Percentiles rank a stretch among this genome's conserved stretches.
phyloP scores from a whole-genome alignment of 2,113 vertebrate genomes.

The Sapayoa aenigma region DNA sequence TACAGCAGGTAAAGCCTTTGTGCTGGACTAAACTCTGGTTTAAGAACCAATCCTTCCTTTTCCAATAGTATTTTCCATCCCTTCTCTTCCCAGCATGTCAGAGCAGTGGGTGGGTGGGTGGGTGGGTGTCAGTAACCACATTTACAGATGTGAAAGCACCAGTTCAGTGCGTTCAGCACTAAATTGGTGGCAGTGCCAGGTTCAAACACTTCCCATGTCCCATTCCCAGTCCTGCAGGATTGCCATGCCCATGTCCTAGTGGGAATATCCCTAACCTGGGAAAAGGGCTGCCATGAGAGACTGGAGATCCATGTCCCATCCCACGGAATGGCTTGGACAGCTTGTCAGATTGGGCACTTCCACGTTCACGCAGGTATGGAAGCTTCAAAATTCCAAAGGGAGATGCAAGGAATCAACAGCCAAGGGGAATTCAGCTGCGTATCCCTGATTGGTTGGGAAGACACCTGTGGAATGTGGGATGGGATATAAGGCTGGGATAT shows the following conservation, averaged over 20 bases:
- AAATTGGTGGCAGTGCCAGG: neutral
- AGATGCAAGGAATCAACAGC: neutral
- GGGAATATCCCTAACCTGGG: neutral
- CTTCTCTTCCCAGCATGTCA: neutral
- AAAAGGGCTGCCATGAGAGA: neutral
- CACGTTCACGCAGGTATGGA: rapidly evolving
- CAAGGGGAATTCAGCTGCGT: neutral
- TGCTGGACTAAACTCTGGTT: neutral
- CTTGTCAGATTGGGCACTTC: neutral
- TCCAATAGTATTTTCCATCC: neutral
- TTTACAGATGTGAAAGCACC: neutral
- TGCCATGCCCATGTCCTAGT: rapidly evolving
- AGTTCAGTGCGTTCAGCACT: neutral
- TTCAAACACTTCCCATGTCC: neutral
- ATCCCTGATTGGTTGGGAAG: neutral
- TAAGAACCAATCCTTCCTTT: neutral
- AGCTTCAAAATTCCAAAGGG: neutral
- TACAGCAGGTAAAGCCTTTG: neutral
- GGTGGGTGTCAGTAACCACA: constrained; percentile 7
- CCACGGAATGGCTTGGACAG: rapidly evolving
- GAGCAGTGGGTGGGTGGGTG: neutral
- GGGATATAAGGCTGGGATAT: neutral
- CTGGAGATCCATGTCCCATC: rapidly evolving
- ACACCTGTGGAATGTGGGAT: neutral
- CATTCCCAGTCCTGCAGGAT: neutral